Evolutionary conservation across 2,797 vertebrate species (phyloP).

Genomic region (Alauda arvensis): DNA sequence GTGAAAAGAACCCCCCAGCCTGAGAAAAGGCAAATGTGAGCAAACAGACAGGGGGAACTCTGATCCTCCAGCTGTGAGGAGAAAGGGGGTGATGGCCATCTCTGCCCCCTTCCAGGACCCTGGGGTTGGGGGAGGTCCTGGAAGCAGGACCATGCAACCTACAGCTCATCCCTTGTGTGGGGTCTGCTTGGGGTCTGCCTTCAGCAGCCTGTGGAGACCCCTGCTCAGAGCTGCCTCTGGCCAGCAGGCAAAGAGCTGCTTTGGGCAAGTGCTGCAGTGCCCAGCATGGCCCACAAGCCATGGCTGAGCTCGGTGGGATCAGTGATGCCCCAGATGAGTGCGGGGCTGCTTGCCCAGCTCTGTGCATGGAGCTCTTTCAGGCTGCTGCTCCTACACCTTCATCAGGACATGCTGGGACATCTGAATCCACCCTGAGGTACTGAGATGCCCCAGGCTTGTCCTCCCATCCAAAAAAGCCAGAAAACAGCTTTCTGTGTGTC

Average conservation of each 20-base stretch:
- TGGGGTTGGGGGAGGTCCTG: rapidly evolving
- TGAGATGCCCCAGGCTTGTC: background rate
- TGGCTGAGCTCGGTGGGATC: background rate
- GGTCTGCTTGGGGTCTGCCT: background rate
- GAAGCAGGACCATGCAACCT: background rate
- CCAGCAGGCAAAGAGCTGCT: background rate
- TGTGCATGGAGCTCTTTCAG: background rate
- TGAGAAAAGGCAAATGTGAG: constrained; percentile 40
- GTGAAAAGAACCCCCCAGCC: background rate
- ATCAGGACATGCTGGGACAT: rapidly evolving
- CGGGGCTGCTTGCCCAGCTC: background rate
- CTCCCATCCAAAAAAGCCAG: background rate
- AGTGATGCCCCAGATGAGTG: background rate
- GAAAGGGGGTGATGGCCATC: background rate
- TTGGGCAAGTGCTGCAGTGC: background rate
- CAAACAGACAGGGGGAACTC: background rate
- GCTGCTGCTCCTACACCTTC: background rate
- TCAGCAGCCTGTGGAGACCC: background rate
- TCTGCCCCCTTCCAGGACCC: background rate
- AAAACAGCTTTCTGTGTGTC: background rate
- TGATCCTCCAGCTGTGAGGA: background rate
- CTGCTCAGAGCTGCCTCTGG: background rate
- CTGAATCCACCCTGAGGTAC: background rate
- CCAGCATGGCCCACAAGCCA: rapidly evolving
- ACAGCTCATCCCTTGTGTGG: rapidly evolving